phyloP scores from a whole-genome alignment of 2,888 invertebrate genomes.

The Rhagium mordax region DNA sequence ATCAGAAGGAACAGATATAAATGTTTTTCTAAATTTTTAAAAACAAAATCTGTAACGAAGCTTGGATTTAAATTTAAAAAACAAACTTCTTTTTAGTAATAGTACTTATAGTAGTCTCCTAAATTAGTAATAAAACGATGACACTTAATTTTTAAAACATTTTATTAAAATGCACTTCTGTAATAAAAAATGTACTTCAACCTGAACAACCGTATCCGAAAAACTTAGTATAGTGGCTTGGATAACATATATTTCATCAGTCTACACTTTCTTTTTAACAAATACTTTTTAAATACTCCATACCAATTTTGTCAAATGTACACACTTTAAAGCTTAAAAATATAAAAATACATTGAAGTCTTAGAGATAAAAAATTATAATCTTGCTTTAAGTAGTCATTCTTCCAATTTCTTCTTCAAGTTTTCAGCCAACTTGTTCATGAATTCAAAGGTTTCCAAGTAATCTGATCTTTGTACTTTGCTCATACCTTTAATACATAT shows the following conservation, averaged over 20 bases:
- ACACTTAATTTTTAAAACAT: not conserved
- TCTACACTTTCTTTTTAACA: not conserved
- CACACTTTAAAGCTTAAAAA: not conserved
- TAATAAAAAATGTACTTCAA: not conserved
- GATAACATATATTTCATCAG: not conserved
- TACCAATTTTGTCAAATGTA: not conserved
- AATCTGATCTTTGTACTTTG: slow-evolving; percentile 84
- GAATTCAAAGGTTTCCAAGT: slow-evolving; percentile 97
- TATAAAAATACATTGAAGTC: not conserved
- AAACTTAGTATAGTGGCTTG: not conserved
- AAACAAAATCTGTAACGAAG: too few species aligned
- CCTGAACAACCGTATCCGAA: not conserved
- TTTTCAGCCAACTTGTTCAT: slow-evolving; percentile 96
- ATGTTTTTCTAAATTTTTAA: too few species aligned
- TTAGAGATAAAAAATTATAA: slow-evolving; percentile 1
- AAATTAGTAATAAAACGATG: not conserved
- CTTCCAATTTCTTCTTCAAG: slow-evolving; percentile 73
- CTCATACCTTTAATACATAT: slow-evolving; percentile 97
- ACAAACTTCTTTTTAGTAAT: too few species aligned
- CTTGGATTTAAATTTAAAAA: too few species aligned
- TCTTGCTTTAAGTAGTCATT: slow-evolving; percentile 15
- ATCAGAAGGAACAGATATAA: too few species aligned
- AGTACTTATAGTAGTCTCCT: too few species aligned
- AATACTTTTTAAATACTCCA: not conserved
- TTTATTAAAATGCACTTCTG: not conserved